phyloP scores from a whole-genome alignment of 2,888 invertebrate species.

The Catocala fraxini region DNA sequence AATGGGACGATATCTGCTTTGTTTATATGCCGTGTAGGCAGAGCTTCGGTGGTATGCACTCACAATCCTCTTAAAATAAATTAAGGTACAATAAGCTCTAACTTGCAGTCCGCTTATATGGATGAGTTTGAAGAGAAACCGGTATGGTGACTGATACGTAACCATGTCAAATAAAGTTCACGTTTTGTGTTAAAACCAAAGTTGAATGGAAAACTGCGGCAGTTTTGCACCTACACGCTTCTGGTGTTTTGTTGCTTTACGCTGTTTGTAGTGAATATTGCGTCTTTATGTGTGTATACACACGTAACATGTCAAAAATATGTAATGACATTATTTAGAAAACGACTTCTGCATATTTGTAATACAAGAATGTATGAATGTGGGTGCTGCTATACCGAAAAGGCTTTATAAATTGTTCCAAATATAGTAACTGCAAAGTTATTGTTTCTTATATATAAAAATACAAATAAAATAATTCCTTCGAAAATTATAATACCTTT shows the following conservation, averaged over 20 bases:
- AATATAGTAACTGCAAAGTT: too few species aligned
- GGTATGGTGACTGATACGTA: slow-evolving; percentile 18
- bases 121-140: slow-evolving; percentile 13
- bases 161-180: slow-evolving; percentile 19
- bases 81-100: slow-evolving; percentile 32
- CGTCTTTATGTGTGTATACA: slow-evolving; percentile 14
- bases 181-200: slow-evolving; percentile 23
- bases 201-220: slow-evolving; percentile 15
- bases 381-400: not conserved
- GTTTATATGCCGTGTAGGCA: slow-evolving; percentile 57
- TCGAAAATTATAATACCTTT: too few species aligned
- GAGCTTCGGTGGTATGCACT: slow-evolving; percentile 40
- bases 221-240: slow-evolving; percentile 35
- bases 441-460: too few species aligned
- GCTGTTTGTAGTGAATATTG: slow-evolving; percentile 19
- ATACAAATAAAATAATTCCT: too few species aligned
- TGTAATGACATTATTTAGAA: slow-evolving; percentile 3
- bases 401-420: not conserved
- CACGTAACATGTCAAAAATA: not conserved
- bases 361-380: not conserved
- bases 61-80: slow-evolving; percentile 49
- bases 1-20: slow-evolving; percentile 67
- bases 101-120: slow-evolving; percentile 23
- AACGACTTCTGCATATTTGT: slow-evolving; percentile 3
- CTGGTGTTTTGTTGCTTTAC: slow-evolving; percentile 8